These are phyloP conservation scores for Psophia crepitans DNA, from an alignment of 2,113 vertebrate genomes.

Conservation along the genomic window DNA sequence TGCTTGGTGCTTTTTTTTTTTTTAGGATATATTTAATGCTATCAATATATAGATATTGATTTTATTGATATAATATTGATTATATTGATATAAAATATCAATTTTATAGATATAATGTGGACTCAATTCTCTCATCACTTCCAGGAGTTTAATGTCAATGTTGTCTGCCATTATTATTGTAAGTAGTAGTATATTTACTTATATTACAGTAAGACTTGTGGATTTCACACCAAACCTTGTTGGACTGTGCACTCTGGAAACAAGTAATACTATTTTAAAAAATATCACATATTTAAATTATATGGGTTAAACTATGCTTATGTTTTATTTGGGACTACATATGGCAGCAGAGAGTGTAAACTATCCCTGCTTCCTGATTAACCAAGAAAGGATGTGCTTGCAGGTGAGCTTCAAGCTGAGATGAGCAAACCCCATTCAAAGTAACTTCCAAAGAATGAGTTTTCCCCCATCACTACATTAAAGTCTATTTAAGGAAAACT, in stretches of 20 bases:
- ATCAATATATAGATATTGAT: too few relatives aligned
- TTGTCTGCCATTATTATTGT: background rate
- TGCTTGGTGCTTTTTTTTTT: background rate
- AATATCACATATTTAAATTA: background rate
- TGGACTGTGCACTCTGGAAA: background rate
- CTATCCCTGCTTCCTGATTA: background rate
- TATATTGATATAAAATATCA: too few relatives aligned
- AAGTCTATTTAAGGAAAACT: background rate
- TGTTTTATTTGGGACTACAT: background rate
- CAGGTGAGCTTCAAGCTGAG: background rate
- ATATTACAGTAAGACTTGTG: background rate
- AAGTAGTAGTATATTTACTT: background rate
- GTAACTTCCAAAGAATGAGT: background rate
- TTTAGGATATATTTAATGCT: too few relatives aligned
- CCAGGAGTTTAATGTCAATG: background rate
- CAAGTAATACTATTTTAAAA: background rate
- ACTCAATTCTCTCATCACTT: background rate
- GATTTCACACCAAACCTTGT: background rate
- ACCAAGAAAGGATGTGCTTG: background rate
- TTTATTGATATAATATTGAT: too few relatives aligned
- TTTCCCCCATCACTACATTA: background rate
- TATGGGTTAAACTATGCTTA: background rate
- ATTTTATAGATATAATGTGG: background rate
- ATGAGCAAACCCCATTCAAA: background rate
- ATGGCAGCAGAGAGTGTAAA: background rate